Evolutionary conservation across 2,888 invertebrate genomes (phyloP).

Genomic region (Selenia dentaria): DNA sequence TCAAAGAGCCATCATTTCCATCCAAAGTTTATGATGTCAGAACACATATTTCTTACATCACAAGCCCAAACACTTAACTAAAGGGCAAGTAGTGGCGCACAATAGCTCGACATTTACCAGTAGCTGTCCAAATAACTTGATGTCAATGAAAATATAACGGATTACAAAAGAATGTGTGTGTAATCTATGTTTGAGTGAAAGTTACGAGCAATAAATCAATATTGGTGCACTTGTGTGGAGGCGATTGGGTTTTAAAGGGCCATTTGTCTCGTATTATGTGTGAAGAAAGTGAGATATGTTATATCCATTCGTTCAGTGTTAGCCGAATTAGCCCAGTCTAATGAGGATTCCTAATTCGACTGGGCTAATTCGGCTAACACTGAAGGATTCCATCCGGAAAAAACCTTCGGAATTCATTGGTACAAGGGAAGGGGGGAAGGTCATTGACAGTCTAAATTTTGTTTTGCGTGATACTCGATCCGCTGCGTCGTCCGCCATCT

Average conservation of each 20-base stretch:
- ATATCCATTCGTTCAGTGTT: no score
- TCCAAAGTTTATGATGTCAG: conserved; percentile 6
- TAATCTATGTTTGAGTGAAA: conserved; percentile 23
- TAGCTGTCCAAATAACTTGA: conserved; percentile 19
- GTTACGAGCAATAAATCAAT: conserved; percentile 24
- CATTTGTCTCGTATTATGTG: conserved; percentile 8
- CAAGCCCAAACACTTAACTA: conserved; percentile 6
- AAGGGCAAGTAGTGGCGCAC: conserved; percentile 6
- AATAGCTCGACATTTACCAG: conserved; percentile 16
- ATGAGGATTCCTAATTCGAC: no score
- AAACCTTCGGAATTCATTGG: no score
- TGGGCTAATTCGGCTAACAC: no score
- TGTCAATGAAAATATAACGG: conserved; percentile 20
- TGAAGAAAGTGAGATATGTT: conserved; percentile 3
- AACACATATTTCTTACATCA: conserved; percentile 13
- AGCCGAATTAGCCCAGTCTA: no score
- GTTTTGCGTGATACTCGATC: no score
- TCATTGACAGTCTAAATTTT: no score
- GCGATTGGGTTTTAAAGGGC: conserved; percentile 5
- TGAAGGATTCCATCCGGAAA: no score
- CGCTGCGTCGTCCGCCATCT: no score
- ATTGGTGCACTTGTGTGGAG: conserved; percentile 7
- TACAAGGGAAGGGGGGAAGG: no score
- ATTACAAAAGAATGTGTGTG: conserved; percentile 24
- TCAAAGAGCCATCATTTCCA: not conserved